Base-by-base conservation (phyloP, 1,140 invertebrate species). In the Oreohelix idahoensis region DNA sequence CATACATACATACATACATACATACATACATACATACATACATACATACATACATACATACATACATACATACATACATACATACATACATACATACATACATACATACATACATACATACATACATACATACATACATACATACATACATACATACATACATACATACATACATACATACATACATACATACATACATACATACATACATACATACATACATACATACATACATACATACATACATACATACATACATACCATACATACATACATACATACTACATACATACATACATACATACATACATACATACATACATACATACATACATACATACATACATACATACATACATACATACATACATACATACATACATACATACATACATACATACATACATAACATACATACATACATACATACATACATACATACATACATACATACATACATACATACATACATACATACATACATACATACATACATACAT, bases 31-130 rank as follows among this genome's bases (percentile, higher is more conserved):
- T 74, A 84, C 77, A 79, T 70, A 78, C 70, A 84, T 74, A 74
- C 70, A 84, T 74, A 84, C 70, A 80, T 75, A 81, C 69, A 81
- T 75, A 75, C 49, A 84, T 84, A 81, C 70, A 84, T 84, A 84
- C 69, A 74, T 74, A 74, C 38, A 74, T 74, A 74, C 38, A 38
- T 74, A 42, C 38, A 74, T 74, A 74, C 23, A 38, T 74, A 74
- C 36, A 74, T 74, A 74, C 38, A 74, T 74, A 74, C 38, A 74
- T 74, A 74, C 36, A 84, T 80, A 84, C 69, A 69, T 69, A 69
- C 32, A 69, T 69, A 69, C 32, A 69, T 69, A 69, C 32, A 69
- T 69, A 69, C 32, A 69, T 69, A 69, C 32, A 69, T 69, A 69
- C 32, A 69, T 69, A 69, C 32, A 69, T 69, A 69, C 32, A 69